Percentiles rank a stretch among this genome's conserved stretches.
Conservation (phyloP, 2,888 invertebrate species). For the Nephrotoma appendiculata region DNA sequence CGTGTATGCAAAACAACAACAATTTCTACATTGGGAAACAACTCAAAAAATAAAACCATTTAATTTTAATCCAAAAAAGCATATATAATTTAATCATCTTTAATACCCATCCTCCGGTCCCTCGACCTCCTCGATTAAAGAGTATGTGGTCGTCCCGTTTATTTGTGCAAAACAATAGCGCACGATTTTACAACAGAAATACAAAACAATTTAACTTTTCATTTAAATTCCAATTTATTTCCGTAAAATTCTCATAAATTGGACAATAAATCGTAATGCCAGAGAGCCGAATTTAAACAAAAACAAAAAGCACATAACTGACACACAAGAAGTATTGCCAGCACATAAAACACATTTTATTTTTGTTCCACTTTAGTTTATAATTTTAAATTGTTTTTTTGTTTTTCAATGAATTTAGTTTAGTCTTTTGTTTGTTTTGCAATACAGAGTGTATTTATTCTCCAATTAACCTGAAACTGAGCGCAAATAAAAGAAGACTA, state of each 20-base stretch:
- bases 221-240: not conserved
- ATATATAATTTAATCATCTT: not conserved
- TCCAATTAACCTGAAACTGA: not conserved
- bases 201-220: not conserved
- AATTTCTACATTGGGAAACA: not conserved
- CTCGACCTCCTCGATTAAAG: not conserved
- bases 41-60: not conserved
- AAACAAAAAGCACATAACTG: not conserved
- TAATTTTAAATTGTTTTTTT: not conserved
- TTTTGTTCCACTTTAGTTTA: not conserved
- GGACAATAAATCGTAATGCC: not conserved
- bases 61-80: not conserved
- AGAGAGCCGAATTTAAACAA: not conserved
- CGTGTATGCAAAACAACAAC: not conserved
- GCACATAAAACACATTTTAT: not conserved
- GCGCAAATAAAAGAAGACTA: not conserved
- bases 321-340: not conserved
- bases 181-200: not conserved
- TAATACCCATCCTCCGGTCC: not conserved
- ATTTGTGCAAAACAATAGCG: not conserved
- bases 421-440: too few species aligned
- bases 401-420: not conserved
- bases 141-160: not conserved
- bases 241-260: not conserved
- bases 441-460: not conserved